Percentiles rank a stretch among this genome's conserved stretches.
Conservation (phyloP, 2,113 vertebrate species). For the Sarotherodon lohbergeri region DNA sequence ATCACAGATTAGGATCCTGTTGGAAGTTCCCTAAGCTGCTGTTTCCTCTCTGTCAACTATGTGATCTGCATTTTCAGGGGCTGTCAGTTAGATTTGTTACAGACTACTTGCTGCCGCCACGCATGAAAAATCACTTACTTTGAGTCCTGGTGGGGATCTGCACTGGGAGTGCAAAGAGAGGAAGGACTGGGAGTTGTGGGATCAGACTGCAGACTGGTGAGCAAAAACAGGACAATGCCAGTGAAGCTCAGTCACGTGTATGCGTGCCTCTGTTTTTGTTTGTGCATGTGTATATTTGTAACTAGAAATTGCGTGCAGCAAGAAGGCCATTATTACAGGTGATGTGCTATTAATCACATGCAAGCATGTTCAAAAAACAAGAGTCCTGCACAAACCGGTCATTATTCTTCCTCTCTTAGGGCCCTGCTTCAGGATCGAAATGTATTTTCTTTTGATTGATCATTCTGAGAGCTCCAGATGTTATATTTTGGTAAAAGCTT, state of each 20-base stretch:
- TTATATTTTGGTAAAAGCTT: conserved; percentile 42
- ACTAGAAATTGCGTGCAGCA: not conserved
- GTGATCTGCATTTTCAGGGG: conserved; percentile 63
- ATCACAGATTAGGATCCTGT: conserved; percentile 44
- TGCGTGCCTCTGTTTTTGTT: not conserved
- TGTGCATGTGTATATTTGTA: not conserved
- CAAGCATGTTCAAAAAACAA: not conserved
- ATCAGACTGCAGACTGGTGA: not conserved
- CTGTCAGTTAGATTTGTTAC: conserved; percentile 74
- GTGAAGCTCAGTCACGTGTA: not conserved
- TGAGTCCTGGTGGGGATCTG: conserved; percentile 24
- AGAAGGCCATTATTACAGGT: conserved; percentile 11
- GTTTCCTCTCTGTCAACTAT: conserved; percentile 44
- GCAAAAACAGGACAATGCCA: not conserved
- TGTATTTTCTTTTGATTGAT: conserved; percentile 45
- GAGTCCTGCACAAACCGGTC: not conserved
- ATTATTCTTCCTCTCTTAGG: conserved; percentile 24
- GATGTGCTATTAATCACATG: conserved; percentile 42
- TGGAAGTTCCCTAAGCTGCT: conserved; percentile 50
- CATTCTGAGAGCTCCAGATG: conserved; percentile 39
- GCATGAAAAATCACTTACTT: conserved; percentile 62
- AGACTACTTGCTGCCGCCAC: conserved; percentile 60
- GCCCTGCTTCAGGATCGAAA: conserved; percentile 22
- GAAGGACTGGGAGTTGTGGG: conserved; percentile 6
- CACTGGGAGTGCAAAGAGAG: not conserved